Percentiles rank a stretch among this genome's conserved stretches.
Conservation (phyloP, 2,888 invertebrate genomes). For the Eretmocerus hayati region DNA sequence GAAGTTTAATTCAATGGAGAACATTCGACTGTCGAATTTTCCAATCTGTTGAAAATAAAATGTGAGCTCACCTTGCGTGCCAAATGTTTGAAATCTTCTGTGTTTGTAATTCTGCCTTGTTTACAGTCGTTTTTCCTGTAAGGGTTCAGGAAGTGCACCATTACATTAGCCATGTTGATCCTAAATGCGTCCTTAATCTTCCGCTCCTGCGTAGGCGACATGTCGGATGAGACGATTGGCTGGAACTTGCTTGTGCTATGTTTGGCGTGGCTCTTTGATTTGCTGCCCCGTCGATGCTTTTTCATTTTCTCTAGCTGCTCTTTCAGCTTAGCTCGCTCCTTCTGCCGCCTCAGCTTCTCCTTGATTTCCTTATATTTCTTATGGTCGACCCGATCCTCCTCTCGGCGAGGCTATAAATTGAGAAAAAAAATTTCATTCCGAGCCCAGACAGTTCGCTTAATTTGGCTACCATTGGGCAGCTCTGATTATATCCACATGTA, state of each 20-base stretch:
- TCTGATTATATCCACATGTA: no score
- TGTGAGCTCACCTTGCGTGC: conserved; percentile 69
- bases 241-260: conserved; percentile 36
- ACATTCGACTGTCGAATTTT: neutral
- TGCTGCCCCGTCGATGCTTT: conserved; percentile 43
- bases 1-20: conserved; percentile 1
- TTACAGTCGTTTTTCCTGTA: conserved; percentile 81
- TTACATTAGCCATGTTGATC: conserved; percentile 68
- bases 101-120: conserved; percentile 76
- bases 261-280: conserved; percentile 39
- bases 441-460: no score
- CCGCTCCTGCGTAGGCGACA: conserved; percentile 53
- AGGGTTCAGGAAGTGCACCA: conserved; percentile 81
- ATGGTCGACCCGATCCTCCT: conserved; percentile 69
- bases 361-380: conserved; percentile 73
- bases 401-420: conserved; percentile 63
- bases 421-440: neutral
- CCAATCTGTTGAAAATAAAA: neutral
- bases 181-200: conserved; percentile 83
- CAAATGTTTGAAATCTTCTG: conserved; percentile 89
- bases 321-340: conserved; percentile 54
- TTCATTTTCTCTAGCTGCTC: conserved; percentile 47
- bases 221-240: conserved; percentile 48
- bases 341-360: conserved; percentile 65
- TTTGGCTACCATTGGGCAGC: no score